These are phyloP conservation scores for Ostrea edulis DNA, from an alignment of 1,140 invertebrate species.

Conservation along the genomic window DNA sequence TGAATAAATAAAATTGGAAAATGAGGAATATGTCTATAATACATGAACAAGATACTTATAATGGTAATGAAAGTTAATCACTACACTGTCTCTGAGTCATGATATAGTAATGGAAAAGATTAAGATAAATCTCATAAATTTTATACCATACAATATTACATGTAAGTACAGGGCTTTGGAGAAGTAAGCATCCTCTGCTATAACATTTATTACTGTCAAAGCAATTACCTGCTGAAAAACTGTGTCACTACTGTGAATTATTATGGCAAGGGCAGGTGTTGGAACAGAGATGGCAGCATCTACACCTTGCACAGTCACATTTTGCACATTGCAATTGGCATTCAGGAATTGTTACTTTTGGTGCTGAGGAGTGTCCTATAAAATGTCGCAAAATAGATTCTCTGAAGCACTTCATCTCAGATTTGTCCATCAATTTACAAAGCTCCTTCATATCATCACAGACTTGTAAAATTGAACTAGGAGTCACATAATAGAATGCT, in stretches of 20 bases:
- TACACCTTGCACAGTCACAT: slow-evolving; percentile 18
- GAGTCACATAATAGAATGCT: slow-evolving; percentile 14
- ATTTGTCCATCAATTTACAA: no score
- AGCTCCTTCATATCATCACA: slow-evolving; percentile 11
- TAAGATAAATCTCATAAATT: not conserved
- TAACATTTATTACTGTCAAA: no score
- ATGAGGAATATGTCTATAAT: slow-evolving; percentile 27
- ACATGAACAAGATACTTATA: slow-evolving; percentile 7
- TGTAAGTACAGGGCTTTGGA: not conserved
- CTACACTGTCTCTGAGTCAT: not conserved
- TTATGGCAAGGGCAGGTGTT: slow-evolving; percentile 27
- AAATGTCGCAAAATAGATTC: not conserved
- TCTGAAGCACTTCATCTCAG: not conserved
- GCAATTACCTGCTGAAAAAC: no score
- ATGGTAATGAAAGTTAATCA: not conserved
- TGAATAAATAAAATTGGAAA: no score
- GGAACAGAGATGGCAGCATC: slow-evolving; percentile 20
- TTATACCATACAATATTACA: not conserved
- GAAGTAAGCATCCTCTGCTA: no score
- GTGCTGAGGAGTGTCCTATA: not conserved
- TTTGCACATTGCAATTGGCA: slow-evolving; percentile 34
- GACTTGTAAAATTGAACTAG: no score
- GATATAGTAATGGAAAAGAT: not conserved
- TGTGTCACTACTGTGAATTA: no score
- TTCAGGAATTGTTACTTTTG: not conserved